These are phyloP conservation scores for Samia ricini DNA, from an alignment of 1,140 invertebrate species.

Conservation along the genomic window DNA sequence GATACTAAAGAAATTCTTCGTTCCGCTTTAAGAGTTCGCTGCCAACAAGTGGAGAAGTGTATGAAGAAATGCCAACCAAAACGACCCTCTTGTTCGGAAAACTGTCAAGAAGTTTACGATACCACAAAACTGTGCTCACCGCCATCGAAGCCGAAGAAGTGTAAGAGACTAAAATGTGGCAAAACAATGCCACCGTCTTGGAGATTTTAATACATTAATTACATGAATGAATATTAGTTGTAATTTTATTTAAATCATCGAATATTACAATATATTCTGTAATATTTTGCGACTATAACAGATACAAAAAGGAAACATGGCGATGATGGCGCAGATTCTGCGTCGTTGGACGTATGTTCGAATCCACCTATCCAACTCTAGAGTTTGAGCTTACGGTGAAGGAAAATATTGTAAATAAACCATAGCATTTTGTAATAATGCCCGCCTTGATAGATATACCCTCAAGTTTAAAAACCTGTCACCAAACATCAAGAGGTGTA, in stretches of 20 bases:
- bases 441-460: too few relatives aligned
- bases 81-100: constrained; percentile 21
- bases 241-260: background rate
- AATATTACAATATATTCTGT: background rate
- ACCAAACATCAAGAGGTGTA: too few relatives aligned
- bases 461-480: too few relatives aligned
- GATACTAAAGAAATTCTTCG: constrained; percentile 30
- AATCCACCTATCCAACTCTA: too few relatives aligned
- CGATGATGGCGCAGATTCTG: too few relatives aligned
- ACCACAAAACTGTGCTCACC: constrained; percentile 29
- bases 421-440: too few relatives aligned
- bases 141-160: constrained; percentile 16
- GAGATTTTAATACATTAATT: constrained; percentile 11
- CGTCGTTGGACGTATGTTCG: too few relatives aligned
- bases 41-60: constrained; percentile 29
- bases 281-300: too few relatives aligned
- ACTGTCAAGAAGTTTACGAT: constrained; percentile 35
- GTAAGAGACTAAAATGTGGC: constrained; percentile 29
- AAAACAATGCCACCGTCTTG: constrained; percentile 44
- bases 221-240: background rate
- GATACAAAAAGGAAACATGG: too few relatives aligned
- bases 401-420: too few relatives aligned
- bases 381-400: too few relatives aligned
- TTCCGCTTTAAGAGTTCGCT: constrained; percentile 29
- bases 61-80: constrained; percentile 28